A percentile compares a stretch with the other conserved stretches of the same genome.
Evolutionary conservation across 2,113 vertebrate species (phyloP).

Genomic region (Sigmodon hispidus): DNA sequence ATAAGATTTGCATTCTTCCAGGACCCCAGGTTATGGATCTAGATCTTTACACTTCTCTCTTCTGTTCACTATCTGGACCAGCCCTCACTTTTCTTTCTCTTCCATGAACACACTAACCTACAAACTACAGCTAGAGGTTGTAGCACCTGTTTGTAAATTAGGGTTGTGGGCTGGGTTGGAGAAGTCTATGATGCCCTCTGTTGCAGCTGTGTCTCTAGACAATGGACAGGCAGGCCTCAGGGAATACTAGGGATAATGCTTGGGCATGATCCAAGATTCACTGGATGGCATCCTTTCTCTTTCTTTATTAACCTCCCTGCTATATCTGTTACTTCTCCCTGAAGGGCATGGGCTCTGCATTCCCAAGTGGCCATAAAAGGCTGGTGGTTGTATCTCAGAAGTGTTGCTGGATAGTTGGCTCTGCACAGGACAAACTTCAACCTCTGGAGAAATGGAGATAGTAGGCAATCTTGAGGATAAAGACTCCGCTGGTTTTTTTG

Average conservation of each 20-base stretch:
- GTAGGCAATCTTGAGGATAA: neutral
- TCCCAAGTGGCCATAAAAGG: neutral
- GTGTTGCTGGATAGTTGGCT: neutral
- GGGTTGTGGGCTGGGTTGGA: neutral
- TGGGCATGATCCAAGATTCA: neutral
- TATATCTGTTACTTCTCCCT: neutral
- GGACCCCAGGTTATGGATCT: neutral
- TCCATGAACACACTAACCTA: neutral
- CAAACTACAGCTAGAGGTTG: rapidly evolving
- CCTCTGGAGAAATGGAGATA: neutral
- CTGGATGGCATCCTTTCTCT: rapidly evolving
- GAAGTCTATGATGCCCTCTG: rapidly evolving
- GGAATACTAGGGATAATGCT: too few relatives aligned
- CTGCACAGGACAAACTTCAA: neutral
- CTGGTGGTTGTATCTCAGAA: neutral
- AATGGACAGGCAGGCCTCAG: rapidly evolving
- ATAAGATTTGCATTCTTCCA: neutral
- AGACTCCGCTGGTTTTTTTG: neutral
- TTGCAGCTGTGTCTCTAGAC: neutral
- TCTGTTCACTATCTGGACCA: neutral
- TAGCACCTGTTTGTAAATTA: neutral
- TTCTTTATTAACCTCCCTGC: neutral
- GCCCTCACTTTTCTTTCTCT: neutral
- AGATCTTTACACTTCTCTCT: neutral
- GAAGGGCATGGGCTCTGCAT: neutral